Evolutionary conservation across 2,888 invertebrate species (phyloP), one percentile per base, ranked within the genome.

Genomic region (Pristionchus fissidentatus): DNA sequence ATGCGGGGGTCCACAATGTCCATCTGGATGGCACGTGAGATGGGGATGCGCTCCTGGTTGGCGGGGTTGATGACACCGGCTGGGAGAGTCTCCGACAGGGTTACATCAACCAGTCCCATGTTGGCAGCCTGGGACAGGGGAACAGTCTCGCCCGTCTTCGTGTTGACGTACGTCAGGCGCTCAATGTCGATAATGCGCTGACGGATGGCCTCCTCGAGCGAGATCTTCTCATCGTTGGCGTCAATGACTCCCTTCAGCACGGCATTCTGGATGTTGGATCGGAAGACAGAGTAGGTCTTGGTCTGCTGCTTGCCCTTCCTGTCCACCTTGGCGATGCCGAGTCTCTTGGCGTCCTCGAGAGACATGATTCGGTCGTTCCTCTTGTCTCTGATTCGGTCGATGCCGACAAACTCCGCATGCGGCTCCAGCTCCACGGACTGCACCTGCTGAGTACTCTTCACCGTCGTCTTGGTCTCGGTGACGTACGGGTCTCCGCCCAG

Each of bases 1-100:
- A 97, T 97, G 86, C 95, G 94, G 26, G 95, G 95, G 93, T 97
- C 95, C 73, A 98, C 95, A 38, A 98, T 95, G 92, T 96, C 95
- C 85, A 96, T 94, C 90, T 95, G 95, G 66, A 98, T 94, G 88
- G 97, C 93, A 87, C 92, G 90, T 82, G 88, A 60, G 79, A 92
- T 89, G 41, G 90, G 86, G 85, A 87, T 91, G 55, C 88, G 87
- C 78, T 92, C 92, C 57, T 89, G 90, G 84, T 88, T 92, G 62
- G 89, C 90, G 13, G 92, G 92, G 84, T 92, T 88, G 84, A 84
- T 86, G 70, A 92, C 91, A 60, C 92, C 92, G 83, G 88, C 89
- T 0, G 92, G 90, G 57, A 92, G 86, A 35, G 90, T 90, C 80
- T 92, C 92, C 26, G 92, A 88, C 41, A 92, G 87, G 1, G 92